Conservation (phyloP, 2,888 invertebrate genomes). For the Thecophora atra region DNA sequence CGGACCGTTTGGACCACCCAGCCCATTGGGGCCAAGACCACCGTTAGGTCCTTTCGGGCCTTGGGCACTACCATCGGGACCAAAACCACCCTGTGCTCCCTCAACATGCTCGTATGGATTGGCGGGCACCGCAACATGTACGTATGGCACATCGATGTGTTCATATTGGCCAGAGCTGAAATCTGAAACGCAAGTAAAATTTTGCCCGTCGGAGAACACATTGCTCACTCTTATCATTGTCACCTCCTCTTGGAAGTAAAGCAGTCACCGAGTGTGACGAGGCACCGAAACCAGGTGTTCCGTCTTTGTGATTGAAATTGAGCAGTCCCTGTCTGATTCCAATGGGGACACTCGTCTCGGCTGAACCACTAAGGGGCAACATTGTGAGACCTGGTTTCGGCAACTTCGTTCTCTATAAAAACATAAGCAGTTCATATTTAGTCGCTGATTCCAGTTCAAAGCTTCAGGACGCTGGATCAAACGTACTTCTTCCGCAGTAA, state of each 20-base stretch:
- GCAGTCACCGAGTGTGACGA: conserved; percentile 56
- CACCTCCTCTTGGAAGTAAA: conserved; percentile 51
- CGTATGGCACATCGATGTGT: conserved; percentile 40
- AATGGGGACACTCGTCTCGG: conserved; percentile 52
- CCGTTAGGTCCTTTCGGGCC: conserved; percentile 19
- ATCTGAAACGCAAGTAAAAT: conserved; percentile 56
- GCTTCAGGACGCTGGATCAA: conserved; percentile 10
- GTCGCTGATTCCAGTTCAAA: background rate
- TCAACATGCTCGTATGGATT: conserved; percentile 40
- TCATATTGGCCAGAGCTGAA: conserved; percentile 47
- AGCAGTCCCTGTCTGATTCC: conserved; percentile 51
- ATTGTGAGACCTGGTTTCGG: conserved; percentile 42
- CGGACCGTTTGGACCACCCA: conserved; percentile 43
- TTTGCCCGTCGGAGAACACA: conserved; percentile 11
- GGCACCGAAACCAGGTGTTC: conserved; percentile 52
- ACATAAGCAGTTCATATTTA: conserved; percentile 31
- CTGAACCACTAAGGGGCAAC: conserved; percentile 50
- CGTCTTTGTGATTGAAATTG: conserved; percentile 49
- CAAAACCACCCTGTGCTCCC: conserved; percentile 48
- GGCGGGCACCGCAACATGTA: conserved; percentile 20
- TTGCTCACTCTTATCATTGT: conserved; percentile 41
- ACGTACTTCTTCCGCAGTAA: conserved; percentile 54
- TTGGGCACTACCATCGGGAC: conserved; percentile 20
- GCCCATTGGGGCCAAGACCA: conserved; percentile 41
- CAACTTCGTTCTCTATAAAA: conserved; percentile 41